A percentile compares a stretch with the other conserved stretches of the same genome.
Conservation (phyloP, 2,797 vertebrate species). For the Molossus alvarezi region DNA sequence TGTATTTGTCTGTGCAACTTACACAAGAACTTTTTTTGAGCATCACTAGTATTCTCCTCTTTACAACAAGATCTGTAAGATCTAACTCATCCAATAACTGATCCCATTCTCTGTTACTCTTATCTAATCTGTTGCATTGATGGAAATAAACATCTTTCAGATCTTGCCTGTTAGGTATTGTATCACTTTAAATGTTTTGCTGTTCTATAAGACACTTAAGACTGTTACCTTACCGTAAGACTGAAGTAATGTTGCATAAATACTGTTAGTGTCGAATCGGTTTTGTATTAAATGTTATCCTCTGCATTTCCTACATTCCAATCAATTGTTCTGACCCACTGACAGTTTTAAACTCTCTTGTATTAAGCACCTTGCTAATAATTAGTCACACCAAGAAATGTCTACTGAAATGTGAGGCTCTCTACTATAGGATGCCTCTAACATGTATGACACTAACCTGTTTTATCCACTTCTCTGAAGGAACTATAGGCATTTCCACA, state of each 20-base stretch:
- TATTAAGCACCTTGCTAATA: conserved; percentile 9
- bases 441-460: neutral
- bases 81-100: neutral
- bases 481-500: neutral
- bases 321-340: neutral
- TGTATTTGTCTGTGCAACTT: conserved; percentile 42
- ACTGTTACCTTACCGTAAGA: neutral
- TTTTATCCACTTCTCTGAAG: conserved; percentile 28
- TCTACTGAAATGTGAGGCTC: neutral
- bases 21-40: neutral
- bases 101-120: conserved; percentile 6
- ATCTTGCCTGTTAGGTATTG: neutral
- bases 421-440: neutral
- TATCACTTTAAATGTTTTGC: neutral
- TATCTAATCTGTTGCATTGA: neutral
- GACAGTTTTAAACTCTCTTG: neutral
- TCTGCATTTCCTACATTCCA: neutral
- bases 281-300: conserved; percentile 10
- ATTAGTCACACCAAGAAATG: neutral
- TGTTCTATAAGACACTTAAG: neutral
- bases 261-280: neutral
- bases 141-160: neutral
- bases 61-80: conserved; percentile 3
- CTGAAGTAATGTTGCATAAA: neutral
- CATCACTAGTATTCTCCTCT: neutral